Percentiles rank a stretch among this genome's conserved stretches.
Conservation (phyloP, 2,888 invertebrate species). For the Scaptomyza parva region DNA sequence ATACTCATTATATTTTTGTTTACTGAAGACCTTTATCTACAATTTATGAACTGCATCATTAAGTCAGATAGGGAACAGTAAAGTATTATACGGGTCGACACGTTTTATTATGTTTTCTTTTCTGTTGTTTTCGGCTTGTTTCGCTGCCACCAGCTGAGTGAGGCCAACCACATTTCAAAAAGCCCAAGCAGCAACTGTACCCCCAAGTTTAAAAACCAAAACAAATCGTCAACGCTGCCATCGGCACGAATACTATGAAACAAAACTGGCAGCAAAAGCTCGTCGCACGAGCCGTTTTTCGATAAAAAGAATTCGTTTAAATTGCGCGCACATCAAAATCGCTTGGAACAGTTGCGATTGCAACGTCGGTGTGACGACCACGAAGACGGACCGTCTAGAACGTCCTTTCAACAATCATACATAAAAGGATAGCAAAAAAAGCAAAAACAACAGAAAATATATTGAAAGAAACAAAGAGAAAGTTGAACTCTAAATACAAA, state of each 20-base stretch:
- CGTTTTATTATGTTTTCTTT: slow-evolving; percentile 43
- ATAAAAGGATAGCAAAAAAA: slow-evolving; percentile 35
- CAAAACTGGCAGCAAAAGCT: slow-evolving; percentile 62
- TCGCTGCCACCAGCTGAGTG: slow-evolving; percentile 38
- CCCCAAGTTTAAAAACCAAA: slow-evolving; percentile 65
- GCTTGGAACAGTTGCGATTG: slow-evolving; percentile 70
- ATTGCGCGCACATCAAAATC: slow-evolving; percentile 73
- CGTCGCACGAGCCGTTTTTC: slow-evolving; percentile 53
- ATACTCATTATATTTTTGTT: background rate
- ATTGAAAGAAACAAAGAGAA: slow-evolving; percentile 14
- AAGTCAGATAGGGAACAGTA: slow-evolving; percentile 16
- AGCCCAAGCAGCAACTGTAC: slow-evolving; percentile 73
- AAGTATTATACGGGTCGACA: slow-evolving; percentile 24
- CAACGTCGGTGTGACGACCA: slow-evolving; percentile 71
- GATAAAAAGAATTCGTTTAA: slow-evolving; percentile 78
- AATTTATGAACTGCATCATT: slow-evolving; percentile 22
- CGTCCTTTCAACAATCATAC: slow-evolving; percentile 48
- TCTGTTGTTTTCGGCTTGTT: slow-evolving; percentile 17
- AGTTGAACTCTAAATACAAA: background rate
- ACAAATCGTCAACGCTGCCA: slow-evolving; percentile 60
- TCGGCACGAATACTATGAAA: slow-evolving; percentile 45
- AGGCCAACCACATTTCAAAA: slow-evolving; percentile 75
- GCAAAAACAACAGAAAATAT: slow-evolving; percentile 10
- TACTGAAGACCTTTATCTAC: slow-evolving; percentile 6
- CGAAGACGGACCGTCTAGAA: slow-evolving; percentile 58